Conservation (phyloP, 2,888 invertebrate species). For the Stenchaetothrips biformis region DNA sequence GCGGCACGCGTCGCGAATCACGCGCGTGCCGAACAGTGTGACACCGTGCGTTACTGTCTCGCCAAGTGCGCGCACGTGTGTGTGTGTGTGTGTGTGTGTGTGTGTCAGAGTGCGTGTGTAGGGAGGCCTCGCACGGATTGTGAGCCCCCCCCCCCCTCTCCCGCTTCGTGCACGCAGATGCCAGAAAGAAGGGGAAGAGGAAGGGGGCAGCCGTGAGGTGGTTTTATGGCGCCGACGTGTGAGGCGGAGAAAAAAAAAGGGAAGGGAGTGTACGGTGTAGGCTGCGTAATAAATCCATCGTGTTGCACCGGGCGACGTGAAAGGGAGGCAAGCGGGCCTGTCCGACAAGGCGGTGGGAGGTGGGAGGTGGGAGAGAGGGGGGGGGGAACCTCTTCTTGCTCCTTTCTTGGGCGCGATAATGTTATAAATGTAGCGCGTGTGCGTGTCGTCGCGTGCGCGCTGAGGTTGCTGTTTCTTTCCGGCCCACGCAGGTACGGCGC, state of each 20-base stretch:
- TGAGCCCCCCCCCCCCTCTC: no score
- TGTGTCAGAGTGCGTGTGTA: no score
- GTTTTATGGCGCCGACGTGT: neutral
- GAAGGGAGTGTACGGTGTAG: neutral
- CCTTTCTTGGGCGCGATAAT: neutral
- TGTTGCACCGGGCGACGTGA: neutral
- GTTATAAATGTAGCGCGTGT: neutral
- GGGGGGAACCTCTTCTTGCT: neutral
- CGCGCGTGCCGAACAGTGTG: no score
- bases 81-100: no score
- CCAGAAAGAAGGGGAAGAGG: no score
- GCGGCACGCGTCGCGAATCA: no score
- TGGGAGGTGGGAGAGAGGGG: neutral
- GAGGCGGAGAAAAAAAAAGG: neutral
- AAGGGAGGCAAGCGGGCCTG: neutral
- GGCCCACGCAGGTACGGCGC: neutral
- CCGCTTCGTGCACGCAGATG: no score
- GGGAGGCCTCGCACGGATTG: no score
- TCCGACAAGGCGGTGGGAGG: neutral
- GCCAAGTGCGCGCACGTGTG: no score
- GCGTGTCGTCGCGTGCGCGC: no score
- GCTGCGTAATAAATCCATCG: slow-evolving; percentile 12
- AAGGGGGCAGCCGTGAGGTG: neutral
- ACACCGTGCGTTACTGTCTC: no score
- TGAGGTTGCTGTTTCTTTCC: no score